Base-by-base conservation (phyloP, 2,888 invertebrate genomes). In the Auanema freiburgensis region DNA sequence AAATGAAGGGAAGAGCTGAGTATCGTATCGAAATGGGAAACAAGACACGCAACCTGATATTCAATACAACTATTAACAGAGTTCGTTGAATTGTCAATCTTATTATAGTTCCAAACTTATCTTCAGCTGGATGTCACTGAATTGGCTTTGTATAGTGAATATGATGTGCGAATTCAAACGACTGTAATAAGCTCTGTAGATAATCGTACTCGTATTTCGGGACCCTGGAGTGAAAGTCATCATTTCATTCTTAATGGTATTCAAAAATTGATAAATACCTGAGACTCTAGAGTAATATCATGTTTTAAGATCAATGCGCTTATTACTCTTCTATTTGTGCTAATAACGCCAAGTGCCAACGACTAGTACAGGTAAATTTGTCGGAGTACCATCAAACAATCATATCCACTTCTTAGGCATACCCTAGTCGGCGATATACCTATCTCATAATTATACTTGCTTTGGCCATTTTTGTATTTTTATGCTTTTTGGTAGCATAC, bases 311-410 rank as follows among this genome's bases (percentile, higher is more conserved):
- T 51, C 71, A 74, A 53, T 81, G 81, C 53, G 52, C 60, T 6
- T 64, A 76, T 43, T 75, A 76, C 42, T 79, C 80, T 8, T 80
- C 81, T 0, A 58, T 80, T n/a, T 81, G 81, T 59, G 24, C 66
- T 0, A 57, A 65, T 3, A 69, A 66, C 2, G 62, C 64, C 51
- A 71, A 71, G 21, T 77, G 77, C 57, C 65, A 66, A n/a, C 71
- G 66, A 40, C 52, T 76, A 46, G 65, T 68, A 3, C 57, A 60
- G 57, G 49, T 57, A 59, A 18, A 5, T 18, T n/a, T 52, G n/a
- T n/a, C n/a, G n/a, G n/a, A 33, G 33, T 33, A 33, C 8, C 33
- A n/a, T n/a, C n/a, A n/a, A n/a, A n/a, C n/a, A n/a, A n/a, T n/a
- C n/a, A n/a, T n/a, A n/a, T n/a, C n/a, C n/a, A n/a, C n/a, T 16